Evolutionary conservation across 2,797 vertebrate species (phyloP).

Genomic region (Vultur gryphus): DNA sequence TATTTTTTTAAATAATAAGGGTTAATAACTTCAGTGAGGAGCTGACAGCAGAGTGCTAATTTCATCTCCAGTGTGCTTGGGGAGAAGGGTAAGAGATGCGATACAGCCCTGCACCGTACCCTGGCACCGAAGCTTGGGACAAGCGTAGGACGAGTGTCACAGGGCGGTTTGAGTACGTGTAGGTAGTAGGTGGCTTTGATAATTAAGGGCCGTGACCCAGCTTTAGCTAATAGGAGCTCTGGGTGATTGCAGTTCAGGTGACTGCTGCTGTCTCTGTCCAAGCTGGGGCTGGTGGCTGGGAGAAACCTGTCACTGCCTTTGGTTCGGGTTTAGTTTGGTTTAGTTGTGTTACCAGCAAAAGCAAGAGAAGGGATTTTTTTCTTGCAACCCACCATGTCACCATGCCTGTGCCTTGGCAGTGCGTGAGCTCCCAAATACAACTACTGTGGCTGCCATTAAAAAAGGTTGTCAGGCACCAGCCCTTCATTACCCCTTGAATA

Average conservation of each 20-base stretch:
- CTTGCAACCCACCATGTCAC: background rate
- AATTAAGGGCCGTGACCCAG: background rate
- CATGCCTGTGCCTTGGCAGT: rapidly evolving
- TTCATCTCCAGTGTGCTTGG: background rate
- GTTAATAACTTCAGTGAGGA: background rate
- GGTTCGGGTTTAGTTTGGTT: background rate
- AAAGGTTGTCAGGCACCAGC: background rate
- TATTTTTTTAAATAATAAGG: background rate
- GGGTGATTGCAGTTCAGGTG: background rate
- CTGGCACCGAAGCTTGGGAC: background rate
- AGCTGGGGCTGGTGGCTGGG: background rate
- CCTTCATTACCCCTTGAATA: rapidly evolving
- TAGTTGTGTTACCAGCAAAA: background rate
- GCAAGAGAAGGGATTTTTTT: background rate
- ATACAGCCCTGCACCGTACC: background rate
- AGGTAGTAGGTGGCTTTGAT: background rate
- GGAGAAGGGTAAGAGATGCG: background rate
- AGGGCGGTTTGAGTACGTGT: rapidly evolving
- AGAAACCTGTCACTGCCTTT: background rate
- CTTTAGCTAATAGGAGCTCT: background rate
- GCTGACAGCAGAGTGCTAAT: background rate
- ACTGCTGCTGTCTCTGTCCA: background rate
- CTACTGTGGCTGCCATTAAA: background rate
- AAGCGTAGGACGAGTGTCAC: background rate
- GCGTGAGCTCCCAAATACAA: background rate